These are phyloP conservation scores for Sarcophaga variegata DNA, from an alignment of 2,888 invertebrate genomes.

Conservation along the genomic window DNA sequence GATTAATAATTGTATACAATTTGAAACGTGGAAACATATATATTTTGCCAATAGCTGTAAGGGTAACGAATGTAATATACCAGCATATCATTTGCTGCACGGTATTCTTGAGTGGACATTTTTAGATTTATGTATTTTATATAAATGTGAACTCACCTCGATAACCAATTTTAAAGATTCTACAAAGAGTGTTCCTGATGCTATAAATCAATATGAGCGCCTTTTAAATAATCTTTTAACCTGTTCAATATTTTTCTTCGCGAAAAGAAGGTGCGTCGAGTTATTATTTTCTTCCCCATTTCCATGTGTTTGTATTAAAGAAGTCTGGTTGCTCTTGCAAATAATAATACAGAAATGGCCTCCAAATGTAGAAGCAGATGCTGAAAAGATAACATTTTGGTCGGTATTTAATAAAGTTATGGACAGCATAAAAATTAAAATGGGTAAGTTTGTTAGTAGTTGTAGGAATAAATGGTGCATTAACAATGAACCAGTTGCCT, in stretches of 20 bases:
- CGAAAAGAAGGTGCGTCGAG: conserved; percentile 80
- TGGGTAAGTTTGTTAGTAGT: conserved; percentile 68
- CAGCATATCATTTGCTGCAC: conserved; percentile 80
- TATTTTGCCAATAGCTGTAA: conserved; percentile 77
- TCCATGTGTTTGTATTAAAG: conserved; percentile 84
- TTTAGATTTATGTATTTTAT: conserved; percentile 77
- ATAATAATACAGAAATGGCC: conserved; percentile 80
- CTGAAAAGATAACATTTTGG: conserved; percentile 81
- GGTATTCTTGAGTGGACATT: conserved; percentile 81
- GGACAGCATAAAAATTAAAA: conserved; percentile 74
- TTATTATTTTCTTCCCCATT: conserved; percentile 83
- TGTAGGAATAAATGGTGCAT: background rate
- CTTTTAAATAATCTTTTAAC: conserved; percentile 74
- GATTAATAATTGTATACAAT: conserved; percentile 74
- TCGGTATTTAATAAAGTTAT: conserved; percentile 80
- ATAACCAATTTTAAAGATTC: conserved; percentile 1
- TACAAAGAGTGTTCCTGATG: background rate
- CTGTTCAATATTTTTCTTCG: conserved; percentile 75
- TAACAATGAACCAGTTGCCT: no score
- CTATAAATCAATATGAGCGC: conserved; percentile 73
- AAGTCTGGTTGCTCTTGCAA: conserved; percentile 84
- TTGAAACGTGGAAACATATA: conserved; percentile 74
- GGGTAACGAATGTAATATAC: conserved; percentile 78
- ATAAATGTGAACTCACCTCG: conserved; percentile 68
- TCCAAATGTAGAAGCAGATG: conserved; percentile 15